A percentile compares a stretch with the other conserved stretches of the same genome.
These are phyloP conservation scores for Iselma pallidipennis DNA, from an alignment of 2,888 invertebrate species.

Conservation along the genomic window DNA sequence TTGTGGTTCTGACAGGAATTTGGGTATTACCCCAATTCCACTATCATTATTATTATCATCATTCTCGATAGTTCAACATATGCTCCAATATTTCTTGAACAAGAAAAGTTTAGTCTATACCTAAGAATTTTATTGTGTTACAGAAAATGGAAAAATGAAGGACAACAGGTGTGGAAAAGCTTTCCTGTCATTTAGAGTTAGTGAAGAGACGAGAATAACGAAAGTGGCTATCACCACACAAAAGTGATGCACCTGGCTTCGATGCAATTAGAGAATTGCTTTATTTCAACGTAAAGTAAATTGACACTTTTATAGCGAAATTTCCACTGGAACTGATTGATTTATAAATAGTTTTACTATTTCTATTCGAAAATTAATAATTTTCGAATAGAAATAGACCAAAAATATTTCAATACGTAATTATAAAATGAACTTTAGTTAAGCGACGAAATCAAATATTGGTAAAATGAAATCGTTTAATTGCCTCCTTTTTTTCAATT, in stretches of 20 bases:
- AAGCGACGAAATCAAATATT: slow-evolving; percentile 18
- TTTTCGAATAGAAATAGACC: background rate
- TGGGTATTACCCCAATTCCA: slow-evolving; percentile 3
- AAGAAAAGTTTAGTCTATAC: no score
- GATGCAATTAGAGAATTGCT: background rate
- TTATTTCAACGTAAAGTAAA: background rate
- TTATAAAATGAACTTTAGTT: slow-evolving; percentile 11
- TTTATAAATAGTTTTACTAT: no score
- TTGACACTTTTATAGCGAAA: background rate
- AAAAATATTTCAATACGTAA: background rate
- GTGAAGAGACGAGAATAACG: background rate
- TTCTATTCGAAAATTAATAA: no score
- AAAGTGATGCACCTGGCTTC: background rate
- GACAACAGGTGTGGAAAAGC: background rate
- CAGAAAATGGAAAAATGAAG: background rate
- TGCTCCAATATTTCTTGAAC: no score
- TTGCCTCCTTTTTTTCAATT: background rate
- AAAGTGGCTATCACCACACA: background rate
- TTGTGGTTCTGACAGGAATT: slow-evolving; percentile 14
- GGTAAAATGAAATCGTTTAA: slow-evolving; percentile 3
- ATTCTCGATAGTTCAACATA: no score
- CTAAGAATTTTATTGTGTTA: no score
- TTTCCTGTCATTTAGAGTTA: background rate
- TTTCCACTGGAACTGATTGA: no score
- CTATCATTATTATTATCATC: no score